Evolutionary conservation across 2,113 vertebrate genomes (phyloP).

Genomic region (Actenoides lindsayi): DNA sequence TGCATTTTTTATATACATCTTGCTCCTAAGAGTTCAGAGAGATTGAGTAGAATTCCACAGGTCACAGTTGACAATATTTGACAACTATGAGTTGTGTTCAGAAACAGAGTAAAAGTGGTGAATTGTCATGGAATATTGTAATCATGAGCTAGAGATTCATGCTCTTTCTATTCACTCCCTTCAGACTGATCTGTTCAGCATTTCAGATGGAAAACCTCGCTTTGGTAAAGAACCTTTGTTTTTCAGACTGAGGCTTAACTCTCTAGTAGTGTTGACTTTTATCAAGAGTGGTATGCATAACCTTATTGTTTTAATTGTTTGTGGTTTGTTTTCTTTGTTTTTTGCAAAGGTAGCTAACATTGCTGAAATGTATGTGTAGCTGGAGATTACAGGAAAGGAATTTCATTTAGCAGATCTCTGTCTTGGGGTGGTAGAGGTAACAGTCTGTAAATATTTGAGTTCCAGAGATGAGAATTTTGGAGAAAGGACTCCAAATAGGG

Average conservation of each 20-base stretch:
- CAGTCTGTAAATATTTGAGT: background rate
- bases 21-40: background rate
- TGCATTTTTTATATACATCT: background rate
- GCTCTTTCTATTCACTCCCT: background rate
- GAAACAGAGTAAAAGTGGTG: background rate
- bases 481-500: background rate
- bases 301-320: background rate
- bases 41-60: background rate
- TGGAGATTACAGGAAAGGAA: background rate
- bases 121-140: background rate
- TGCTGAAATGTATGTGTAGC: background rate
- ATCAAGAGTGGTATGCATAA: background rate
- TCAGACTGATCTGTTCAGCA: background rate
- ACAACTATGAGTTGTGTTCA: background rate
- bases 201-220: conserved; percentile 7
- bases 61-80: background rate
- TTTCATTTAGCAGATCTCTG: background rate
- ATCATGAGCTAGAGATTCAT: background rate
- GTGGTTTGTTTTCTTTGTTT: background rate
- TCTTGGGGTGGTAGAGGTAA: background rate
- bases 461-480: background rate
- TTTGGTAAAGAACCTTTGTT: background rate
- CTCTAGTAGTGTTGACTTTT: background rate
- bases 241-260: background rate
- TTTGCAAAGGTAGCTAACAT: background rate